Percentiles rank a stretch among this genome's conserved stretches.
Evolutionary conservation across 2,888 invertebrate species (phyloP).

Genomic region (Parthenolecanium corni): DNA sequence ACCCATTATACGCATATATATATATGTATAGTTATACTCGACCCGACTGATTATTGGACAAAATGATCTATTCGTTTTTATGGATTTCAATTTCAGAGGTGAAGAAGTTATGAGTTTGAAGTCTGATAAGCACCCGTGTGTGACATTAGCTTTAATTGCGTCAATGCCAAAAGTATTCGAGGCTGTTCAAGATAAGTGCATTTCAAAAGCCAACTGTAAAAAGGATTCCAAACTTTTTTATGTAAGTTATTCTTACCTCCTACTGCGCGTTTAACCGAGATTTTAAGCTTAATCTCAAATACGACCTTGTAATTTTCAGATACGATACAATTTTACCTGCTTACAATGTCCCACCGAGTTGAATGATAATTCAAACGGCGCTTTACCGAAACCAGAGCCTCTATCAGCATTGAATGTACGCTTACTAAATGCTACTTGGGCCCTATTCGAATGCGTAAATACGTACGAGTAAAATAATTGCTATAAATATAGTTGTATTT

Average conservation of each 20-base stretch:
- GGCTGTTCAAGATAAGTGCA: conserved; percentile 69
- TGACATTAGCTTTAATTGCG: conserved; percentile 64
- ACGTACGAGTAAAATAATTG: no score
- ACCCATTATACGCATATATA: no score
- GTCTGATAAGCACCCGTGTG: conserved; percentile 67
- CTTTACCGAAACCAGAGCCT: conserved; percentile 47
- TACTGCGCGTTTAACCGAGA: neutral
- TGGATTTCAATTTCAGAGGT: conserved; percentile 54
- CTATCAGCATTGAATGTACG: conserved; percentile 61
- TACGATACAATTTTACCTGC: conserved; percentile 62
- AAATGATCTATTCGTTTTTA: no score
- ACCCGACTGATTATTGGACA: no score
- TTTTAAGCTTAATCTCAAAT: no score
- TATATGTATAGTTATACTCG: no score
- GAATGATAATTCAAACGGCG: conserved; percentile 46
- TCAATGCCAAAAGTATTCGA: conserved; percentile 71
- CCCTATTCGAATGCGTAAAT: neutral
- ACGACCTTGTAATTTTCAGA: conserved; percentile 43
- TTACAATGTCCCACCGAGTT: conserved; percentile 49
- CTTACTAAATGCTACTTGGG: neutral
- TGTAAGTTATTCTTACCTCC: conserved; percentile 43
- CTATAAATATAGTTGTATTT: no score
- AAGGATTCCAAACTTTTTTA: conserved; percentile 74
- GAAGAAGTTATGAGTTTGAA: conserved; percentile 62
- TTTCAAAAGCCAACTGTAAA: conserved; percentile 70